Evolutionary conservation across 2,797 vertebrate species (phyloP).

Genomic region (Amazonetta brasiliensis): DNA sequence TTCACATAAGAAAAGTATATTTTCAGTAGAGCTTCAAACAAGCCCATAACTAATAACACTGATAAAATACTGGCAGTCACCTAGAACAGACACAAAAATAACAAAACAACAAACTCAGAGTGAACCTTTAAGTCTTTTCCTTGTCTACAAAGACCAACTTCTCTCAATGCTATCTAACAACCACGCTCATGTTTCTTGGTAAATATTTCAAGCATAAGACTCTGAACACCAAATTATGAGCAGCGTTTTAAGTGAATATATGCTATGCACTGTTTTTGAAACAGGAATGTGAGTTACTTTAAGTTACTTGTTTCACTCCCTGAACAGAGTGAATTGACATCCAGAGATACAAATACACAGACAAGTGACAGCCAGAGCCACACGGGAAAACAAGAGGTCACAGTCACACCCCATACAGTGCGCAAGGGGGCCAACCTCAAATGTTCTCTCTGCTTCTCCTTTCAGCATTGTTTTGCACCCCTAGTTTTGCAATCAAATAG

Average conservation of each 20-base stretch:
- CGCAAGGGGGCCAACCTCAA: neutral
- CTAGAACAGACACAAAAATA: neutral
- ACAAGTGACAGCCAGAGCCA: fast-evolving
- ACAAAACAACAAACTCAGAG: neutral
- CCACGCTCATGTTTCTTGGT: neutral
- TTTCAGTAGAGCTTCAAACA: neutral
- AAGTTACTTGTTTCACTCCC: neutral
- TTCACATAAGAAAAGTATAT: neutral
- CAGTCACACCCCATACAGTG: neutral
- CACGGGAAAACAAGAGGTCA: neutral
- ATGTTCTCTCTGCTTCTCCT: neutral
- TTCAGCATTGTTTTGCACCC: neutral
- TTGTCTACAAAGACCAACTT: neutral
- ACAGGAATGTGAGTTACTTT: neutral
- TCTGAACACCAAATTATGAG: neutral
- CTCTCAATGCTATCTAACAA: neutral
- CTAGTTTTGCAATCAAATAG: neutral
- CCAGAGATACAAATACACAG: neutral
- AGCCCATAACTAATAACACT: neutral
- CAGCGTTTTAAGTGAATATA: neutral
- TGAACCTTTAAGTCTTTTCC: neutral
- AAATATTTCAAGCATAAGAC: neutral
- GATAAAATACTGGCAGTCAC: neutral
- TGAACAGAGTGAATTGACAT: neutral
- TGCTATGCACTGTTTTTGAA: neutral